A percentile compares a stretch with the other conserved stretches of the same genome.
Evolutionary conservation across 2,797 vertebrate species (phyloP).

Genomic region (Vireo griseus): DNA sequence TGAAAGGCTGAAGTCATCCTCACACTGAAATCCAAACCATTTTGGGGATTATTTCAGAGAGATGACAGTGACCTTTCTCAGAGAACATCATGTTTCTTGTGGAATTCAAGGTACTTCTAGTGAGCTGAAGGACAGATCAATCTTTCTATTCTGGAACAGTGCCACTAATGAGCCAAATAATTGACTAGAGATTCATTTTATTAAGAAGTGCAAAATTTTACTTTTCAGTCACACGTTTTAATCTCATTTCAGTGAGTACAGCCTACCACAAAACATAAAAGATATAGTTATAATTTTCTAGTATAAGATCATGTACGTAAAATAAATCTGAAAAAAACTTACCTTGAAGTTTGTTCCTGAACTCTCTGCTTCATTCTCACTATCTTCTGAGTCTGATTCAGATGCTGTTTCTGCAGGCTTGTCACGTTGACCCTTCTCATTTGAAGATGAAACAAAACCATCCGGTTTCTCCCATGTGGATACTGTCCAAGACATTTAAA

Average conservation of each 20-base stretch:
- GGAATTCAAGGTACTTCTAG: background rate
- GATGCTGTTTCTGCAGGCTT: slow-evolving; percentile 41
- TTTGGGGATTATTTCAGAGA: background rate
- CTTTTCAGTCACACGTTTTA: background rate
- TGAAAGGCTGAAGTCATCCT: background rate
- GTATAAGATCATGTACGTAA: background rate
- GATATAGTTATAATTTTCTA: background rate
- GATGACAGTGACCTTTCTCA: background rate
- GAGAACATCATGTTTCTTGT: background rate
- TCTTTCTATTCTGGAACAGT: background rate
- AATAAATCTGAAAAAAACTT: background rate
- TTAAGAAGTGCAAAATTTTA: background rate
- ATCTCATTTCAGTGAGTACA: background rate
- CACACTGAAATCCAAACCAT: background rate
- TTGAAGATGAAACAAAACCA: slow-evolving; percentile 68
- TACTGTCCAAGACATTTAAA: slow-evolving; percentile 76
- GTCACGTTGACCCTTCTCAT: slow-evolving; percentile 12
- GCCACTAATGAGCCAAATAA: background rate
- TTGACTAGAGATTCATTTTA: background rate
- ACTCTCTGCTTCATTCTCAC: slow-evolving; percentile 35
- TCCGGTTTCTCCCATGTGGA: slow-evolving; percentile 91
- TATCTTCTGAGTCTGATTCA: slow-evolving; percentile 59
- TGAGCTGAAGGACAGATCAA: background rate
- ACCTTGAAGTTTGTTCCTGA: slow-evolving; percentile 81
- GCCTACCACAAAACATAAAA: background rate